Base-by-base conservation (phyloP, 2,888 invertebrate genomes). In the Cryptus viduatorius region DNA sequence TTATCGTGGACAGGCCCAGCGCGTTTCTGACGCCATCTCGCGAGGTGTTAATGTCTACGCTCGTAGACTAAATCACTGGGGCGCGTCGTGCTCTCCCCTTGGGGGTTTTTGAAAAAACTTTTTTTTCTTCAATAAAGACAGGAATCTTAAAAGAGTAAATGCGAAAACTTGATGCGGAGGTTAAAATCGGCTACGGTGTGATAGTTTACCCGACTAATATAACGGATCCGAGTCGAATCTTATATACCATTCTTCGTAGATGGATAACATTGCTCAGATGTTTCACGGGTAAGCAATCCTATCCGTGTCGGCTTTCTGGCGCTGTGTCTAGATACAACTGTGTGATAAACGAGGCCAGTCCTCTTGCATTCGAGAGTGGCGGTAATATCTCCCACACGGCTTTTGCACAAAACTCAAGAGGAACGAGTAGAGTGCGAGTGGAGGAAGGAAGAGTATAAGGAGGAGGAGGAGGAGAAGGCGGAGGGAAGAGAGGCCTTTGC, bases 21-120 rank as follows among this genome's bases (percentile, higher is more conserved):
- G 24, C 50, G 37, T 79, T 61, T 50, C 56, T 56, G 61, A 53
- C 48, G 4, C 44, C 71, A 67, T 76, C 73, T 37, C 48, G 72
- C 67, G 82, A 82, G 82, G 84, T 84, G 84, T 82, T 84, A 84
- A 84, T 79, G 67, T 64, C 16, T 46, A 67, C 59, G 48, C 48
- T 42, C 67, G 65, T 72, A 53, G 67, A 19, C 53, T 65, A 44
- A 79, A 82, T 84, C 75, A 71, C 59, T 64, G 44, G 48, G 68
- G 44, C 59, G 16, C 61, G 44, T 29, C 77, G 37, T 59, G 37
- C n/a, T 56, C n/a, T 56, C 24, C 42, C 84, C 78, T 46, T 16
- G 19, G 61, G 76, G 79, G 56, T 42, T 81, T 69, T 56, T 1
- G 29, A 44, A 14, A 53, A 82, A 84, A n/a, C n/a, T n/a, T 56